These are phyloP conservation scores for Lordiphosa mommai DNA, from an alignment of 1,140 invertebrate genomes.

Conservation along the genomic window DNA sequence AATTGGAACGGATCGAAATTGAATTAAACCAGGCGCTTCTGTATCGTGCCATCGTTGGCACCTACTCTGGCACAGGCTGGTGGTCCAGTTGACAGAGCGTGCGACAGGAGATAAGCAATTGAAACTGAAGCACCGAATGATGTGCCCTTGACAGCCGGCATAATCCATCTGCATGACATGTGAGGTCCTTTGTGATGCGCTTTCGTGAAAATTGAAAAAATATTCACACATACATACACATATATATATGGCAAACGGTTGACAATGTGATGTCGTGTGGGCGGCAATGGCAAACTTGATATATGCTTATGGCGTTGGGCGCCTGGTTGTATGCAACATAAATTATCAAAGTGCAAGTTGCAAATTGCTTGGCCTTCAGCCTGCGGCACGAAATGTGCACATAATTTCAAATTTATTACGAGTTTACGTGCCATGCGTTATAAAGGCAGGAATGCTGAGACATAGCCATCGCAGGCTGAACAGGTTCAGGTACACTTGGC, in stretches of 20 bases:
- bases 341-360: slow-evolving; percentile 75
- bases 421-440: slow-evolving; percentile 66
- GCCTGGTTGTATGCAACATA: slow-evolving; percentile 52
- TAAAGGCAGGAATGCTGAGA: slow-evolving; percentile 38
- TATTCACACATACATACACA: slow-evolving; percentile 5
- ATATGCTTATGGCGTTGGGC: slow-evolving; percentile 42
- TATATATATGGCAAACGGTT: slow-evolving; percentile 2
- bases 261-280: slow-evolving; percentile 13
- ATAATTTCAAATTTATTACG: slow-evolving; percentile 74
- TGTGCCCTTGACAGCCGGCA: slow-evolving; percentile 50
- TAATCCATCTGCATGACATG: slow-evolving; percentile 54
- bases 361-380: slow-evolving; percentile 70
- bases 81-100: slow-evolving; percentile 37
- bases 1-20: slow-evolving; percentile 29
- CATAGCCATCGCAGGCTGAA: background rate
- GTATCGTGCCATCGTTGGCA: background rate
- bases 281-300: slow-evolving; percentile 20
- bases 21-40: slow-evolving; percentile 15
- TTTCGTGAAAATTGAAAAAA: slow-evolving; percentile 55
- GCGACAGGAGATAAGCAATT: slow-evolving; percentile 35
- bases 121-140: slow-evolving; percentile 32
- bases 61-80: background rate
- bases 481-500: no score
- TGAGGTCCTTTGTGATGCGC: slow-evolving; percentile 34
- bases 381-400: slow-evolving; percentile 65